Percentiles rank a stretch among this genome's conserved stretches.
Evolutionary conservation across 2,113 vertebrate genomes (phyloP).

Genomic region (Corythaeola cristata): DNA sequence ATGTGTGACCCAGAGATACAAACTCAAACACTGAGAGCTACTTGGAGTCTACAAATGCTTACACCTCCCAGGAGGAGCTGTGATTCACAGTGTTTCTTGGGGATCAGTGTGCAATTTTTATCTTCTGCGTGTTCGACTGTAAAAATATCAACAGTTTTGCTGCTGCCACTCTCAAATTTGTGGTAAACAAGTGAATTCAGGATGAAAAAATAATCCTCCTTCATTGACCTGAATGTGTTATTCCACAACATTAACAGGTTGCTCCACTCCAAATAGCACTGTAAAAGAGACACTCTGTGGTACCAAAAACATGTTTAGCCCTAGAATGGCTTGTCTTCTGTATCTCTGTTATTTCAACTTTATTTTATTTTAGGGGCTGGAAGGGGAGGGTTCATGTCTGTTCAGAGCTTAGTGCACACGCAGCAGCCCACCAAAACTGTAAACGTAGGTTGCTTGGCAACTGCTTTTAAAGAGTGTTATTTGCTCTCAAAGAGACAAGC

Average conservation of each 20-base stretch:
- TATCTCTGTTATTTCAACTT: not conserved
- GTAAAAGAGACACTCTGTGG: not conserved
- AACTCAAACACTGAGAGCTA: not conserved
- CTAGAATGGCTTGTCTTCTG: not conserved
- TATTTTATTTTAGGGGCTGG: not conserved
- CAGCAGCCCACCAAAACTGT: constrained; percentile 71
- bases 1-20: not conserved
- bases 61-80: not conserved
- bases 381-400: constrained; percentile 34
- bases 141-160: not conserved
- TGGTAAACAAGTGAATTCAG: not conserved
- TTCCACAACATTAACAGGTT: not conserved
- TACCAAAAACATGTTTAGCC: not conserved
- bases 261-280: not conserved
- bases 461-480: constrained; percentile 75
- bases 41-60: not conserved
- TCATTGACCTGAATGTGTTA: not conserved
- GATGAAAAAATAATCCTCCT: not conserved
- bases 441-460: constrained; percentile 79
- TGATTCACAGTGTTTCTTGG: not conserved
- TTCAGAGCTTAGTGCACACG: constrained; percentile 61
- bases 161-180: constrained; percentile 1
- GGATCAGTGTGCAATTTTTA: not conserved
- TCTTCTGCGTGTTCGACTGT: not conserved
- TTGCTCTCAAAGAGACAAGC: constrained; percentile 73